A percentile compares a stretch with the other conserved stretches of the same genome.
Evolutionary conservation across 2,888 invertebrate species (phyloP).

Genomic region (Pantelozetes paolii): DNA sequence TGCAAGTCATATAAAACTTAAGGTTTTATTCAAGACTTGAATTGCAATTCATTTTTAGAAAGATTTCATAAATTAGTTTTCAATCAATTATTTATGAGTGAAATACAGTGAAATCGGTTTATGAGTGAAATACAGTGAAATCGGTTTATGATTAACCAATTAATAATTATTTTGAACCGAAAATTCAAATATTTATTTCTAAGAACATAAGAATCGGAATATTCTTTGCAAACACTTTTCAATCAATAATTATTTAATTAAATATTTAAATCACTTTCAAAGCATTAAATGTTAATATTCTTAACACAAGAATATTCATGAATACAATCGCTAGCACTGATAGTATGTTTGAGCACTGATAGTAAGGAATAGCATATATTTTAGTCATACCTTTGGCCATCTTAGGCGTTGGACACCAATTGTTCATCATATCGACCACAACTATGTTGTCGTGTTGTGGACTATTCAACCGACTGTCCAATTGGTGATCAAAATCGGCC

Average conservation of each 20-base stretch:
- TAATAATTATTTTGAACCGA: not conserved
- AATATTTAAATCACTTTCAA: not conserved
- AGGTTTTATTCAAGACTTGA: not conserved
- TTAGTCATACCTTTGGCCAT: not conserved
- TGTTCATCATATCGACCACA: constrained; percentile 22
- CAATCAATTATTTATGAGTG: not conserved
- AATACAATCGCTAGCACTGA: not conserved
- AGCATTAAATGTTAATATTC: not conserved
- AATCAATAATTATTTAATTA: not conserved
- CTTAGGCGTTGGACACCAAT: not conserved
- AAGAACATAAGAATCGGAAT: not conserved
- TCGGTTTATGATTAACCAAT: not conserved
- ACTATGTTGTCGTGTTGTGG: constrained; percentile 9
- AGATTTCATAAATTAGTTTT: not conserved
- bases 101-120: not conserved
- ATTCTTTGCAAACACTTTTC: not conserved
- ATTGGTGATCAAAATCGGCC: constrained; percentile 3
- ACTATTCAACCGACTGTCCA: constrained; percentile 6
- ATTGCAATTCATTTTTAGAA: not conserved
- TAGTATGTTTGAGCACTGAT: not conserved
- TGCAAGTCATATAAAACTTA: not conserved
- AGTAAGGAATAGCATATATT: not conserved
- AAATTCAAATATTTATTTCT: not conserved
- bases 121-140: not conserved
- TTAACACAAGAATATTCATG: constrained; percentile 15